phyloP scores from a whole-genome alignment of 2,113 vertebrate species.

The Clarias batrachus region DNA sequence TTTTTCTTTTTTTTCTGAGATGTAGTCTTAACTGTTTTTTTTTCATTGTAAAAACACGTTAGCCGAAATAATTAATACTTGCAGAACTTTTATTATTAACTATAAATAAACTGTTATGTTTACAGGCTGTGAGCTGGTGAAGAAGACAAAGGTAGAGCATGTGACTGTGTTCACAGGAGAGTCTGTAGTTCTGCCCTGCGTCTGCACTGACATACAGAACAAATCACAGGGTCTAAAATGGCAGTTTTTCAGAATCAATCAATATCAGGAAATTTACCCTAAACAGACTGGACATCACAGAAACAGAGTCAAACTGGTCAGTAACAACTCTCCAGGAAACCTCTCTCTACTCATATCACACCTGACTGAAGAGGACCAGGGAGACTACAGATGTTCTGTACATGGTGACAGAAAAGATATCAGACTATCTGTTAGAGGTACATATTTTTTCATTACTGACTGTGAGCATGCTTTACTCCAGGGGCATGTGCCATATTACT shows the following conservation, averaged over 20 bases:
- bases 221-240: not conserved
- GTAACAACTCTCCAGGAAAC: not conserved
- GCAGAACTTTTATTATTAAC: not conserved
- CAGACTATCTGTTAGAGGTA: conserved; percentile 18
- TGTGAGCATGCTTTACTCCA: too few species aligned
- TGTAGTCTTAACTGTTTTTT: too few species aligned
- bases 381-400: not conserved
- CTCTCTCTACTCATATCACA: not conserved
- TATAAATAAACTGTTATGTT: not conserved
- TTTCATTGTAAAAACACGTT: too few species aligned
- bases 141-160: not conserved
- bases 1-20: too few species aligned
- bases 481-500: too few species aligned
- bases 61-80: not conserved
- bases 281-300: not conserved
- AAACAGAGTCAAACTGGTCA: not conserved
- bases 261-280: not conserved
- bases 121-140: not conserved
- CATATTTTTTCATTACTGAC: too few species aligned
- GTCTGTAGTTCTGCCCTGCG: conserved; percentile 30
- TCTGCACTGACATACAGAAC: not conserved
- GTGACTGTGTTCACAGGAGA: conserved; percentile 2
- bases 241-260: not conserved
- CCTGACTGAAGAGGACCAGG: not conserved
- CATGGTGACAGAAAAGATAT: not conserved